Base-by-base conservation (phyloP, 2,113 vertebrate genomes). In the Urocynchramus pylzowi region DNA sequence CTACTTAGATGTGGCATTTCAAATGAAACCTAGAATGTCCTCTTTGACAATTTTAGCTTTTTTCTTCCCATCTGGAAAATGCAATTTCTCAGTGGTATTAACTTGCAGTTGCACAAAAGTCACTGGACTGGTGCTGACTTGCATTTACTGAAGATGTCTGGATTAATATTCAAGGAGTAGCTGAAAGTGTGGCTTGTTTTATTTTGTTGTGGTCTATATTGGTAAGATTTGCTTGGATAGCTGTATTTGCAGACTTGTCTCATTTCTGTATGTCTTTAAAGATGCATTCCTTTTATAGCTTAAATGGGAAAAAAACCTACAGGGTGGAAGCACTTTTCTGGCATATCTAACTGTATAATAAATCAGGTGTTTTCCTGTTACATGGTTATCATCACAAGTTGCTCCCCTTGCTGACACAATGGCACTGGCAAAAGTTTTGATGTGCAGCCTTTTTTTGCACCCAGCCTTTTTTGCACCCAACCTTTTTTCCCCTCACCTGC, bases 201-300 rank as follows among this genome's bases (percentile, higher is more conserved):
- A 20, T 79, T 96, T 89, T 84, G 9, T 16, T 87, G 21, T 53
- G 18, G 4, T 45, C 8, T 41, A 1, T 31, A 18, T 56, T 50
- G 69, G 11, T 54, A 74, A 54, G 16, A 26, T 77, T 89, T 70
- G 12, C 23, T 45, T 89, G 22, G 13, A 59, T 19, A 59, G 6
- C 12, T 94, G 0, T 35, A 59, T 67, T 47, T 59, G 10, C 15
- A 89, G 22, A n/a, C 31, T 47, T 28, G 4, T 11, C 39, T 44
- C n/a, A 28, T 3, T 35, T 41, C 12, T 31, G 16, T 50, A 2
- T 53, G 5, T 33, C 5, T 81, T 54, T 47, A 84, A 63, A 75
- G 3, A 4, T 59, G 12, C 13, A 11, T 74, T 80, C 7, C 5
- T 33, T 0, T 0, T 59, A 17, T 39, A 42, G 24, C 4, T 75